These are phyloP conservation scores for Listronotus oregonensis DNA, from an alignment of 1,140 invertebrate species.

Conservation along the genomic window DNA sequence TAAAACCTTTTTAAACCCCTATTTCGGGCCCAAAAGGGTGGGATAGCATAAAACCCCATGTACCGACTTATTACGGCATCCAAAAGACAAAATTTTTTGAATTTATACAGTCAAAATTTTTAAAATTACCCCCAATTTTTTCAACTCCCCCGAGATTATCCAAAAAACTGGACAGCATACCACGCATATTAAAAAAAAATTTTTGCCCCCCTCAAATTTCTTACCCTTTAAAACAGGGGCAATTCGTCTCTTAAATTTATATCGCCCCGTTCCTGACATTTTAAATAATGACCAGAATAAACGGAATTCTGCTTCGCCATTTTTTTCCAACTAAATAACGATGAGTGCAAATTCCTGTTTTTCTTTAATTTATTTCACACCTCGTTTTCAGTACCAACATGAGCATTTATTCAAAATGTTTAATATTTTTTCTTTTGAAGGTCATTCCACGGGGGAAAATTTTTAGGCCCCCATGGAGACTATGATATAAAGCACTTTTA, in stretches of 20 bases:
- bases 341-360: slow-evolving; percentile 10
- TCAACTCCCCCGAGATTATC: slow-evolving; percentile 12
- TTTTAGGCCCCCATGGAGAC: no score
- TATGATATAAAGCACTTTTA: no score
- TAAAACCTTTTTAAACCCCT: no score
- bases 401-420: no score
- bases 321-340: not conserved
- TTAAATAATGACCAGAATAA: slow-evolving; percentile 6
- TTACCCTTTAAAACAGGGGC: slow-evolving; percentile 2
- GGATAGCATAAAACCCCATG: no score
- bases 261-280: slow-evolving; percentile 5
- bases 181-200: slow-evolving; percentile 8
- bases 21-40: no score
- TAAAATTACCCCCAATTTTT: slow-evolving; percentile 6
- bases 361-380: slow-evolving; percentile 6
- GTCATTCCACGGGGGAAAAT: no score
- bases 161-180: slow-evolving; percentile 4
- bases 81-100: no score
- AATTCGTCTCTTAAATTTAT: slow-evolving; percentile 12
- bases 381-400: no score
- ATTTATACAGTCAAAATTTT: not conserved
- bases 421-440: no score
- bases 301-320: not conserved
- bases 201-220: slow-evolving; percentile 2
- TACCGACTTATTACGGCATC: no score